Evolutionary conservation across 1,140 invertebrate species (phyloP), one percentile per base, ranked within the genome.

Genomic region (Penaeus vannamei): DNA sequence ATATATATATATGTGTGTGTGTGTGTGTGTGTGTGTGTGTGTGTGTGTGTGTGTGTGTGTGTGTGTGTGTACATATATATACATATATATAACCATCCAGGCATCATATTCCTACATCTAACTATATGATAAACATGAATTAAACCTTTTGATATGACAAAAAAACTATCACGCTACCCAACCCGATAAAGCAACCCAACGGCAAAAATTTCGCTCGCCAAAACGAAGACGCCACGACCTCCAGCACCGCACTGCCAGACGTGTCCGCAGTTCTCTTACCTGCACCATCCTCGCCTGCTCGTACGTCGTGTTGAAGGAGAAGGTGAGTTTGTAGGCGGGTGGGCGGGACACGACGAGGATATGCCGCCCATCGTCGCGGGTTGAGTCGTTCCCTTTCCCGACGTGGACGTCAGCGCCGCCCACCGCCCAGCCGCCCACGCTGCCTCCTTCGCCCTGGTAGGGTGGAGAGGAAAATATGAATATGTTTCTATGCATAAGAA

Each of bases 341-440:
- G 72, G 87, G 60, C 87, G 87, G 7, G 81, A n/a, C 5, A 84
- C 80, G 82, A 89, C 87, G 23, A 88, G 81, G 22, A 88, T 59
- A 59, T 88, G 87, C 2, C 82, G 82, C 29, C 87, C 87, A 59
- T 89, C 87, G 8, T 85, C 85, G n/a, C 85, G 59, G 26, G 26
- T 80, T n/a, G 84, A 77, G 72, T 86, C 82, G 61, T 42, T 85
- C 22, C 87, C 72, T 12, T 62, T 64, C n/a, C 82, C 83, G 1
- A 89, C 82, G 29, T 84, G 82, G 42, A 89, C 87, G 62, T 89
- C 87, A 3, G 87, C 87, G 5, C 87, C 87, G 20, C 82, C 87
- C 32, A 89, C 76, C 72, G 81, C 80, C 87, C 87, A 89, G 20
- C 87, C 87, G 36, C 87, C 87, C 82, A 89, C 87, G 46, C 87